A percentile compares a stretch with the other conserved stretches of the same genome.
phyloP scores from a whole-genome alignment of 2,113 vertebrate species.

The Engraulis encrasicolus region DNA sequence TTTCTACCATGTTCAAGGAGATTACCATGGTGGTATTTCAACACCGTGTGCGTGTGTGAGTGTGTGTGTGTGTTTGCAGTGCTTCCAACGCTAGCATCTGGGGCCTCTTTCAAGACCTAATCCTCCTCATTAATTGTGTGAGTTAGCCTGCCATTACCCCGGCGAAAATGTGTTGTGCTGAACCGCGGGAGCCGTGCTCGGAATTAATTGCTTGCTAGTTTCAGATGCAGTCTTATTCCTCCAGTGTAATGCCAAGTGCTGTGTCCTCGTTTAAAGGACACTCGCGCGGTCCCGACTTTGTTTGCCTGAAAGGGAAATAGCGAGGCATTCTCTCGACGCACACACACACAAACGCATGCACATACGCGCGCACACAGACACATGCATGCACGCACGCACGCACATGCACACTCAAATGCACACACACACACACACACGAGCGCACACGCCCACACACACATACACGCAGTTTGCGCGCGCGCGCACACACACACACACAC shows the following conservation, averaged over 20 bases:
- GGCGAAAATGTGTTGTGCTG: slow-evolving; percentile 47
- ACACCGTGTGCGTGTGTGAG: slow-evolving; percentile 3
- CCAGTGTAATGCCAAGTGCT: slow-evolving; percentile 39
- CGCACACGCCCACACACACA: too few species aligned
- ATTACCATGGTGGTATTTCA: slow-evolving; percentile 24
- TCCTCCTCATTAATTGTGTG: slow-evolving; percentile 51
- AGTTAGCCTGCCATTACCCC: slow-evolving; percentile 53
- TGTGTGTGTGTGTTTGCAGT: too few species aligned
- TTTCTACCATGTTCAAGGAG: neutral
- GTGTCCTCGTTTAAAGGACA: slow-evolving; percentile 45
- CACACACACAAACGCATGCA: too few species aligned
- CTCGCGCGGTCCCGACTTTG: slow-evolving; percentile 28
- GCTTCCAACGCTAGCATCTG: slow-evolving; percentile 42
- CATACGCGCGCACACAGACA: too few species aligned
- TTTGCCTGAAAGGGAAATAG: slow-evolving; percentile 3
- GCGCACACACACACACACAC: too few species aligned
- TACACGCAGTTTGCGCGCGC: too few species aligned
- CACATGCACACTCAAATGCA: too few species aligned
- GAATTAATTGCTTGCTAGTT: slow-evolving; percentile 58
- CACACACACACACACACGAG: too few species aligned
- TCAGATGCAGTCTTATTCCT: slow-evolving; percentile 40
- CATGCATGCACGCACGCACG: too few species aligned
- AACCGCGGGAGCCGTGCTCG: slow-evolving; percentile 48
- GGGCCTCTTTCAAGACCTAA: slow-evolving; percentile 46
- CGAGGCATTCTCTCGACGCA: neutral